A percentile compares a stretch with the other conserved stretches of the same genome.
phyloP scores from a whole-genome alignment of 2,797 vertebrate species.

The Manis crassicaudata region DNA sequence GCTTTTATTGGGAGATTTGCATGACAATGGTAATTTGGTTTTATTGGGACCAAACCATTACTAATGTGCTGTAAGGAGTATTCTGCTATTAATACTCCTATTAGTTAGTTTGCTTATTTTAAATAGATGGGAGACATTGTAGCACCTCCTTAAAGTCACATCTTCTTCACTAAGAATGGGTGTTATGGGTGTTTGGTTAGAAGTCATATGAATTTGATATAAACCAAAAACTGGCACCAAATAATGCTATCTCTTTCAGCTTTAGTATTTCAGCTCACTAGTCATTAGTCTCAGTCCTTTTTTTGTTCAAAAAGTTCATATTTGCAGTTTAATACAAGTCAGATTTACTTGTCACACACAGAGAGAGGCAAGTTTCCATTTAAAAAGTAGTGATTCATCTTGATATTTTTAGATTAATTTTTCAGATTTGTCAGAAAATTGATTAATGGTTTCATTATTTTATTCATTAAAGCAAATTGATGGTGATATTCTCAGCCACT shows the following conservation, averaged over 20 bases:
- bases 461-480: constrained; percentile 18
- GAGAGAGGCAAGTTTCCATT: neutral
- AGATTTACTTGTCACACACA: neutral
- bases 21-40: neutral
- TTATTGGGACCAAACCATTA: neutral
- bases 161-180: neutral
- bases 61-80: neutral
- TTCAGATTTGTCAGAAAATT: neutral
- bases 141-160: neutral
- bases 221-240: neutral
- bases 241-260: neutral
- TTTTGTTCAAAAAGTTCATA: neutral
- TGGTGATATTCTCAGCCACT: neutral
- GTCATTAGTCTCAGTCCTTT: neutral
- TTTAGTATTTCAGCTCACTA: neutral
- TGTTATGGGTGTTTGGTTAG: neutral
- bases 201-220: neutral
- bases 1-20: constrained; percentile 26
- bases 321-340: neutral
- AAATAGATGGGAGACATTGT: neutral
- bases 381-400: constrained; percentile 54
- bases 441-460: constrained; percentile 34
- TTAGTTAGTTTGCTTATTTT: constrained; percentile 17
- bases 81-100: neutral
- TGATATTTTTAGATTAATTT: constrained; percentile 44